phyloP scores from a whole-genome alignment of 2,888 invertebrate genomes.

The Campopleginae sp. region DNA sequence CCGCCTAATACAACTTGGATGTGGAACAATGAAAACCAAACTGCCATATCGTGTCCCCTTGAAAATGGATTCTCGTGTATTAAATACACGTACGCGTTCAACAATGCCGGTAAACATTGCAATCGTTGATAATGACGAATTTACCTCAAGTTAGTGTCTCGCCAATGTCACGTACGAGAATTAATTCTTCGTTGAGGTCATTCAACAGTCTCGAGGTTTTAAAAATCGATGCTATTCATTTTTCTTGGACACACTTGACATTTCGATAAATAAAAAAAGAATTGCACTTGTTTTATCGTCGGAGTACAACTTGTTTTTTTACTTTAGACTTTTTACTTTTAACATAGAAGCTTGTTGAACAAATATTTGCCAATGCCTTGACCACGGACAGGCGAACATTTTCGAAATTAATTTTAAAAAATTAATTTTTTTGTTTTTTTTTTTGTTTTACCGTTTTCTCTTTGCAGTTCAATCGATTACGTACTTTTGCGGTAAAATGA shows the following conservation, averaged over 20 bases:
- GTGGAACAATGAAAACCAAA: slow-evolving; percentile 69
- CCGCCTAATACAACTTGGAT: slow-evolving; percentile 71
- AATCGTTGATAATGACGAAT: not conserved
- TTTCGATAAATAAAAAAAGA: too few species aligned
- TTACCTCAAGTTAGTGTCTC: not conserved
- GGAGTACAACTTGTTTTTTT: too few species aligned
- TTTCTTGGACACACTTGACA: too few species aligned
- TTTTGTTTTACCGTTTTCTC: not conserved
- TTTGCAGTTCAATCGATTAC: slow-evolving; percentile 76
- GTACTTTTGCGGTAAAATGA: slow-evolving; percentile 80
- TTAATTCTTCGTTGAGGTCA: too few species aligned
- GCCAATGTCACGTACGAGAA: too few species aligned
- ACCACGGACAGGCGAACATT: too few species aligned
- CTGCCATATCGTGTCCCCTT: slow-evolving; percentile 70
- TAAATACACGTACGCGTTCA: slow-evolving; percentile 74
- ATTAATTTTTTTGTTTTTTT: not conserved
- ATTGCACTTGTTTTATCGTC: too few species aligned
- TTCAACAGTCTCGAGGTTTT: too few species aligned
- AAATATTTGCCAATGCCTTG: too few species aligned
- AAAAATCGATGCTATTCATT: too few species aligned
- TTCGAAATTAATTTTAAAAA: not conserved
- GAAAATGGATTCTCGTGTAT: slow-evolving; percentile 73
- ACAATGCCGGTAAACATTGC: slow-evolving; percentile 72
- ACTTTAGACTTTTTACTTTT: too few species aligned
- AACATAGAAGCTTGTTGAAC: too few species aligned